Conservation (phyloP, 2,113 vertebrate species). For the Microtus montanus region DNA sequence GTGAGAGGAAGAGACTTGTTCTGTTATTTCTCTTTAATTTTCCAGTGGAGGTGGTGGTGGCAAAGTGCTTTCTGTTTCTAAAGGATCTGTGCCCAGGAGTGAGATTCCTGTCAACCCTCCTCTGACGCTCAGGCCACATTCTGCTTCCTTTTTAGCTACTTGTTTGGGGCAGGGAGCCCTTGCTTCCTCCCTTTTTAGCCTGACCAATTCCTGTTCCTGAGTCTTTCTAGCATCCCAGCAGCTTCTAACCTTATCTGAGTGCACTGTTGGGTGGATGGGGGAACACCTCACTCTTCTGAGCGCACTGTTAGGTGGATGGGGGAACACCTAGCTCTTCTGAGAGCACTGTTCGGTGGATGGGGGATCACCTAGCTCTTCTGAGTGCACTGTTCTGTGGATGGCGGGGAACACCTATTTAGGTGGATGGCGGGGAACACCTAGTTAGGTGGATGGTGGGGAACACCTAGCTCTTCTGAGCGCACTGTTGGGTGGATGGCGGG, state of each 20-base stretch:
- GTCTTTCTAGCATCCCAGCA: neutral
- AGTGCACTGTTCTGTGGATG: neutral
- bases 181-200: conserved; percentile 6
- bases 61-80: neutral
- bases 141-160: conserved; percentile 10
- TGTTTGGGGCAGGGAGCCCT: neutral
- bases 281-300: neutral
- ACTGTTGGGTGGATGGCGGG: neutral
- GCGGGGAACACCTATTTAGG: too few relatives aligned
- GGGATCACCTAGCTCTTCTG: neutral
- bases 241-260: neutral
- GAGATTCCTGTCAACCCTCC: neutral
- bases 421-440: neutral
- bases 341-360: neutral
- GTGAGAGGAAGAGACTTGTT: neutral
- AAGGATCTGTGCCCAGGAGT: neutral
- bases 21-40: neutral
- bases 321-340: neutral
- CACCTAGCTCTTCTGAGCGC: neutral
- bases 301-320: neutral
- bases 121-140: neutral
- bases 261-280: neutral
- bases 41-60: neutral
- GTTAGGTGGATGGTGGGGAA: neutral
- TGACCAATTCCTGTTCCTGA: neutral